A percentile compares a stretch with the other conserved stretches of the same genome.
These are phyloP conservation scores for Nematolebias whitei DNA, from an alignment of 2,113 vertebrate genomes.

Conservation along the genomic window DNA sequence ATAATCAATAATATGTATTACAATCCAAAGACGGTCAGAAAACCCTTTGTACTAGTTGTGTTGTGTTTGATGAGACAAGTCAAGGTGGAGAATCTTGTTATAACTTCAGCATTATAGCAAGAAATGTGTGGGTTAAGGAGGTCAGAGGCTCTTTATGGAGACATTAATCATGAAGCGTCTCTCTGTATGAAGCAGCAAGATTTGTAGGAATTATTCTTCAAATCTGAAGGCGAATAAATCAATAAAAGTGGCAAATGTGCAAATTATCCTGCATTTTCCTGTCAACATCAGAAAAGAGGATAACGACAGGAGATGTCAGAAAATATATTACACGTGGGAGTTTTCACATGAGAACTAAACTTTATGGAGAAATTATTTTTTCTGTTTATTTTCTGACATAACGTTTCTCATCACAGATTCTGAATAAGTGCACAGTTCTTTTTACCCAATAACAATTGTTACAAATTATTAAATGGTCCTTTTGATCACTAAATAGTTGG, in stretches of 20 bases:
- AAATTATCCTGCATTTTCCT: background rate
- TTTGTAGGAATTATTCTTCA: background rate
- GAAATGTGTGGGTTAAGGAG: slow-evolving; percentile 13
- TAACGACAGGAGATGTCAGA: background rate
- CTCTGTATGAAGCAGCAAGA: slow-evolving; percentile 1
- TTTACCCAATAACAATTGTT: too few species aligned
- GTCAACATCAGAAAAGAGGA: background rate
- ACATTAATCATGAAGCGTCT: slow-evolving; percentile 22
- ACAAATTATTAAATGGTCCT: too few species aligned
- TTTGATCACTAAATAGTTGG: background rate
- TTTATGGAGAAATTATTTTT: too few species aligned
- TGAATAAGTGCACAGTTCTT: too few species aligned
- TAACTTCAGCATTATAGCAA: background rate
- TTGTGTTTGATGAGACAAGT: slow-evolving; percentile 19
- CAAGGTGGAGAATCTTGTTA: slow-evolving; percentile 23
- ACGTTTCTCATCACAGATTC: too few species aligned
- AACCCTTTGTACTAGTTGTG: slow-evolving; percentile 5
- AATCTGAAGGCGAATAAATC: background rate
- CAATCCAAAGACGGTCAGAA: background rate
- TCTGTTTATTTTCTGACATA: too few species aligned
- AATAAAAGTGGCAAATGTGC: background rate
- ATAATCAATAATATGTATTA: too few species aligned
- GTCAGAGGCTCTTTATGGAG: slow-evolving; percentile 16
- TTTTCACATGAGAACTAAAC: too few species aligned
- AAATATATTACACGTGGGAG: background rate